phyloP scores from a whole-genome alignment of 2,797 vertebrate genomes.

The Sciurus carolinensis region DNA sequence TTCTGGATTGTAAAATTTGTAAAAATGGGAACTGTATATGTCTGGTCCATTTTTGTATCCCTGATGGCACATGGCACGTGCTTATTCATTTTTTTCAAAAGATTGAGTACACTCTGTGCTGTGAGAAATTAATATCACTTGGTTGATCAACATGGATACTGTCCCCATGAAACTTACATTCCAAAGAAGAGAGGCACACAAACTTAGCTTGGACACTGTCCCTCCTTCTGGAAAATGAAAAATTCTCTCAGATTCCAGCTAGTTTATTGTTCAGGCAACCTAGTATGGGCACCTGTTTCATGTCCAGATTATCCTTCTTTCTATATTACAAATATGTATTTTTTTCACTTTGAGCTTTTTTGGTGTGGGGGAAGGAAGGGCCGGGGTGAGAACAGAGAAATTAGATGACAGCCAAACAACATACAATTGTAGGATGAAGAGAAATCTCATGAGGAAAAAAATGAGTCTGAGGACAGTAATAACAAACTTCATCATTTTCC shows the following conservation, averaged over 20 bases:
- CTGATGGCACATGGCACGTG: neutral
- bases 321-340: conserved; percentile 21
- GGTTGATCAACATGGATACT: neutral
- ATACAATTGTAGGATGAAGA: neutral
- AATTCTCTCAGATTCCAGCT: neutral
- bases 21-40: neutral
- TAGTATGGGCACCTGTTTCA: neutral
- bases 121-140: neutral
- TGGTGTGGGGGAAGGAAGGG: neutral
- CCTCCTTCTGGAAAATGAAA: neutral
- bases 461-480: neutral
- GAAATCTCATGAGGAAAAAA: conserved; percentile 24
- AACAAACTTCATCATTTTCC: neutral
- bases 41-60: neutral
- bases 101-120: neutral
- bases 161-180: neutral
- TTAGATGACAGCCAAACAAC: neutral
- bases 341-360: neutral
- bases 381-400: neutral
- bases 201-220: conserved; percentile 14
- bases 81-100: conserved; percentile 25
- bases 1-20: neutral
- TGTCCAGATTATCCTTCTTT: neutral
- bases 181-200: neutral
- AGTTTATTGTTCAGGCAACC: neutral